These are phyloP conservation scores for Drosophila rellima DNA, from an alignment of 2,888 invertebrate genomes.

Conservation along the genomic window DNA sequence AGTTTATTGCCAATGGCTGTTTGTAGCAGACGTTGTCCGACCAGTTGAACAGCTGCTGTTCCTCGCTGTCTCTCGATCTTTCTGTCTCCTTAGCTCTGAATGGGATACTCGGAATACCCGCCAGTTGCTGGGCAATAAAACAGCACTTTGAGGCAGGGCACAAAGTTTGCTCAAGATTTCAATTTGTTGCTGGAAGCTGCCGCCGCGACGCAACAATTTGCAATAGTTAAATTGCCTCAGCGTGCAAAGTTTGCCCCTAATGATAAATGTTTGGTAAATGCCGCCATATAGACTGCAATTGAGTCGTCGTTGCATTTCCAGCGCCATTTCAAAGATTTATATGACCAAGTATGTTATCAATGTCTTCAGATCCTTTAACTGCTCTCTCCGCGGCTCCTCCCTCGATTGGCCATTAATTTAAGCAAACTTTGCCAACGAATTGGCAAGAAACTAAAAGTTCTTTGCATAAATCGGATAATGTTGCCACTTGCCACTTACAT, in stretches of 20 bases:
- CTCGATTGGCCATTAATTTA: slow-evolving; percentile 56
- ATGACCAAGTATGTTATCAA: slow-evolving; percentile 56
- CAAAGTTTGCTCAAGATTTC: slow-evolving; percentile 80
- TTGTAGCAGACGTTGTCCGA: slow-evolving; percentile 53
- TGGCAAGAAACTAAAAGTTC: slow-evolving; percentile 11
- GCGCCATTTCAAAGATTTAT: slow-evolving; percentile 63
- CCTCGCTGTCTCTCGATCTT: slow-evolving; percentile 15
- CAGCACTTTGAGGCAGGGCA: slow-evolving; percentile 66
- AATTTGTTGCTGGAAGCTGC: slow-evolving; percentile 62
- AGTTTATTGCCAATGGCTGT: slow-evolving; percentile 76
- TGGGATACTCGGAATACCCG: slow-evolving; percentile 10
- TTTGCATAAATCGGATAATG: slow-evolving; percentile 12
- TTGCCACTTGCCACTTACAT: slow-evolving; percentile 8
- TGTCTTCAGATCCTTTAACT: slow-evolving; percentile 37
- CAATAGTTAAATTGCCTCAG: slow-evolving; percentile 60
- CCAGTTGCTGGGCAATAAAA: slow-evolving; percentile 66
- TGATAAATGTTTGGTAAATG: slow-evolving; percentile 73
- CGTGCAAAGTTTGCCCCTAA: slow-evolving; percentile 62
- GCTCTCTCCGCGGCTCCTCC: background rate
- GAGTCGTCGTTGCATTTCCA: slow-evolving; percentile 19
- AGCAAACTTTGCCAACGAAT: slow-evolving; percentile 13
- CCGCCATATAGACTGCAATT: slow-evolving; percentile 63
- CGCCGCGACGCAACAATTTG: slow-evolving; percentile 64
- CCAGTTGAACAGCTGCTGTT: slow-evolving; percentile 45
- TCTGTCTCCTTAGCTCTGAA: background rate